Evolutionary conservation across 1,140 invertebrate genomes (phyloP), one percentile per base, ranked within the genome.

Genomic region (Nebria ingens): DNA sequence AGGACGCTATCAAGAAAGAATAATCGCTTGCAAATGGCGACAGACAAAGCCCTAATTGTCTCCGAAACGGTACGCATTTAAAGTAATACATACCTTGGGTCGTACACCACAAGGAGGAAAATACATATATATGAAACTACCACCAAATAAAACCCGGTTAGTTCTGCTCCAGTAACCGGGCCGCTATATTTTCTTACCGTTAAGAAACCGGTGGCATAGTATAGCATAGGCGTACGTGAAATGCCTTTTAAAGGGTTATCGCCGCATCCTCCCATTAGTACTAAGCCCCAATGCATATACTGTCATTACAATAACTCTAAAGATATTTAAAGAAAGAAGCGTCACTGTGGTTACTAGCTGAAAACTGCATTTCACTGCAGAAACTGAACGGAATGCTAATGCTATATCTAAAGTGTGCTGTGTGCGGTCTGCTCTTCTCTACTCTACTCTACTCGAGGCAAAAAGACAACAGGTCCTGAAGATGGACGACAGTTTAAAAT

Each of bases 401-500:
- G 40, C 40, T 45, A 45, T 45, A 9, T 45, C 3, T n/a, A n/a
- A n/a, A n/a, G n/a, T n/a, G n/a, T n/a, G n/a, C n/a, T n/a, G n/a
- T n/a, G n/a, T n/a, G n/a, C n/a, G n/a, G n/a, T n/a, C n/a, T n/a
- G n/a, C n/a, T n/a, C n/a, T n/a, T n/a, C n/a, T n/a, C n/a, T n/a
- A n/a, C n/a, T n/a, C n/a, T n/a, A n/a, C n/a, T n/a, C n/a, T n/a
- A n/a, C n/a, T 3, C 40, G 15, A 17, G 9, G 17, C 40, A 45
- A 45, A 45, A 45, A 45, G 40, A 45, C 40, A 45, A 45, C 40
- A 45, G 40, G 40, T 12, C 40, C 9, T 12, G 9, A 45, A 45
- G 40, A 45, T 45, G 40, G 40, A 45, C 40, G 40, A 17, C 40
- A 45, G 40, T 45, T 45, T 45, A 45, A 45, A 45, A 45, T 45